phyloP scores from a whole-genome alignment of 1,140 invertebrate species.

The Camponotus pennsylvanicus region DNA sequence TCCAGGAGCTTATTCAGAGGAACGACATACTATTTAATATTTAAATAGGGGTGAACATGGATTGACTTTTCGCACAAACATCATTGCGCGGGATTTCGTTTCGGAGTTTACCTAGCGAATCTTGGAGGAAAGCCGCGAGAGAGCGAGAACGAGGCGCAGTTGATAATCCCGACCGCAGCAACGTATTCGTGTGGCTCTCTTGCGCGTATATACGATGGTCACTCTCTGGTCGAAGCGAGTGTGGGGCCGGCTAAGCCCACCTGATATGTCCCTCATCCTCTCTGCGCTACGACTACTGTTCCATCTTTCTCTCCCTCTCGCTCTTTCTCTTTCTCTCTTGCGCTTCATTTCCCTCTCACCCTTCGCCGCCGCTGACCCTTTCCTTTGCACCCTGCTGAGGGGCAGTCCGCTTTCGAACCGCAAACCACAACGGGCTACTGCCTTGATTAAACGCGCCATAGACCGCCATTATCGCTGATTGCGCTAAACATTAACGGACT shows the following conservation, averaged over 20 bases:
- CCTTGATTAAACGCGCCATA: conserved; percentile 87
- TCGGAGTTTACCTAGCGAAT: background rate
- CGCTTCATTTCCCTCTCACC: conserved; percentile 26
- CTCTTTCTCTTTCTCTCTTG: conserved; percentile 50
- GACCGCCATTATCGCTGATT: conserved; percentile 87
- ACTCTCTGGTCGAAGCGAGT: conserved; percentile 83
- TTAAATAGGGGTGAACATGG: background rate
- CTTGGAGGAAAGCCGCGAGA: conserved; percentile 21
- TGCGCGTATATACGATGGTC: conserved; percentile 79
- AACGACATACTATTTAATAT: background rate
- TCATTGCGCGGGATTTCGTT: background rate
- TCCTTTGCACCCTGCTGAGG: conserved; percentile 81
- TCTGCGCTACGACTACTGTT: conserved; percentile 35
- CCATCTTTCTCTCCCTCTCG: conserved; percentile 27
- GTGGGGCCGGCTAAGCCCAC: conserved; percentile 83
- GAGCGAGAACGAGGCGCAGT: conserved; percentile 53
- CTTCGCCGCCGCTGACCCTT: conserved; percentile 73
- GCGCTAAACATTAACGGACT: conserved; percentile 86
- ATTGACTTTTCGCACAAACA: conserved; percentile 4
- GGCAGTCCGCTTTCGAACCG: conserved; percentile 81
- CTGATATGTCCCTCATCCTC: conserved; percentile 79
- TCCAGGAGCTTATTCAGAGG: background rate
- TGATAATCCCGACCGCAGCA: conserved; percentile 69
- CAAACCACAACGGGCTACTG: conserved; percentile 86
- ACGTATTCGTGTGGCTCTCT: conserved; percentile 54